A percentile compares a stretch with the other conserved stretches of the same genome.
These are phyloP conservation scores for Crypturellus undulatus DNA, from an alignment of 2,113 vertebrate species.

Conservation along the genomic window DNA sequence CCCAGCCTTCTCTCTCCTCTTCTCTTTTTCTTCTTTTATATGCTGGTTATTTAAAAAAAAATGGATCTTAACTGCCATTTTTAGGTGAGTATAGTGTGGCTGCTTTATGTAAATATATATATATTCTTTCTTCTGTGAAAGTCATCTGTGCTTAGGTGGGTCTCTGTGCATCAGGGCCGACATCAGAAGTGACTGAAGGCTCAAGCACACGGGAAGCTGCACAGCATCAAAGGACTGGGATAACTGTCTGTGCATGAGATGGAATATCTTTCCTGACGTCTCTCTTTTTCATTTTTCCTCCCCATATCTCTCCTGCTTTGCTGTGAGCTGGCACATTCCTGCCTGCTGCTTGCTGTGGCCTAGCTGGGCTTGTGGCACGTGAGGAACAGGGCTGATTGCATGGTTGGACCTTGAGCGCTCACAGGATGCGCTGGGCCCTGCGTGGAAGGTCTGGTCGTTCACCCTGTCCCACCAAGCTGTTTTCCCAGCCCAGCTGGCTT, in stretches of 20 bases:
- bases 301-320: background rate
- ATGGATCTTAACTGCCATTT: background rate
- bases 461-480: background rate
- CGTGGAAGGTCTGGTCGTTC: background rate
- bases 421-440: background rate
- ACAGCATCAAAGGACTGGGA: background rate
- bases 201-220: background rate
- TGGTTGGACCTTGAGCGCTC: background rate
- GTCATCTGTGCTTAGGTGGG: background rate
- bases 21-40: background rate
- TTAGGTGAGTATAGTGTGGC: background rate
- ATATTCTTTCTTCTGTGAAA: background rate
- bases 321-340: background rate
- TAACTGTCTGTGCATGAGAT: background rate
- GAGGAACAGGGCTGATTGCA: background rate
- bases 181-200: background rate
- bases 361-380: background rate
- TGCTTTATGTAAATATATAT: background rate
- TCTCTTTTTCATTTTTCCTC: rapidly evolving
- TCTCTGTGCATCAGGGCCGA: background rate
- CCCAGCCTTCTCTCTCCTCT: background rate
- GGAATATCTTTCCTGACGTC: background rate
- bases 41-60: background rate
- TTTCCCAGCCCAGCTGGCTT: background rate
- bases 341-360: background rate